Percentiles rank a stretch among this genome's conserved stretches.
phyloP scores from a whole-genome alignment of 2,888 invertebrate species.

The Aspidiotus destructor region DNA sequence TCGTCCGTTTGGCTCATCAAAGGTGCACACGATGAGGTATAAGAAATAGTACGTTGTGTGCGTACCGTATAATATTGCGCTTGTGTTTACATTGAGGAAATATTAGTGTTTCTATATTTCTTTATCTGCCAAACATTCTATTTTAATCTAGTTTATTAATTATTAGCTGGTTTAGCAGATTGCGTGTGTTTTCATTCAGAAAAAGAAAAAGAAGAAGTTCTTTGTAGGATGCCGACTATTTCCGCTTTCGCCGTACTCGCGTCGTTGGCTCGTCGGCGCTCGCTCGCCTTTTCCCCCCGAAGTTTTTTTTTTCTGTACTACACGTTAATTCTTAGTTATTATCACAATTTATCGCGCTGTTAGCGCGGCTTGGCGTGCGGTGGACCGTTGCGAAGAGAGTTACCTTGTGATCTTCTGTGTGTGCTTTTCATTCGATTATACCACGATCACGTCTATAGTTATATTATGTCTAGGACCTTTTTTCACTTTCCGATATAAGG shows the following conservation, averaged over 20 bases:
- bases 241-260: conserved; percentile 15
- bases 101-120: neutral
- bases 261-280: conserved; percentile 1
- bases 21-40: no score
- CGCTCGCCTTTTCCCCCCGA: conserved; percentile 2
- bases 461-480: no score
- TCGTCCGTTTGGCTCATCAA: no score
- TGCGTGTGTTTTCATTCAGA: conserved; percentile 10
- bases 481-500: no score
- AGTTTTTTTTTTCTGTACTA: neutral
- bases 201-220: no score
- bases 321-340: conserved; percentile 28
- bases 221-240: conserved; percentile 19
- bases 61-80: no score
- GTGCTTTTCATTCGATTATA: conserved; percentile 6
- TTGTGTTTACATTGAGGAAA: no score
- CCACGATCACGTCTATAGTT: neutral
- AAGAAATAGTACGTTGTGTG: no score
- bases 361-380: conserved; percentile 25
- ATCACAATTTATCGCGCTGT: conserved; percentile 29
- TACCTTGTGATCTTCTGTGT: conserved; percentile 7
- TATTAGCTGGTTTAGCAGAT: conserved; percentile 27
- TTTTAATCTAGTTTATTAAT: conserved; percentile 32
- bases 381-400: conserved; percentile 13
- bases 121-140: conserved; percentile 26